These are phyloP conservation scores for Choristoneura fumiferana DNA, from an alignment of 1,140 invertebrate species.

Conservation along the genomic window DNA sequence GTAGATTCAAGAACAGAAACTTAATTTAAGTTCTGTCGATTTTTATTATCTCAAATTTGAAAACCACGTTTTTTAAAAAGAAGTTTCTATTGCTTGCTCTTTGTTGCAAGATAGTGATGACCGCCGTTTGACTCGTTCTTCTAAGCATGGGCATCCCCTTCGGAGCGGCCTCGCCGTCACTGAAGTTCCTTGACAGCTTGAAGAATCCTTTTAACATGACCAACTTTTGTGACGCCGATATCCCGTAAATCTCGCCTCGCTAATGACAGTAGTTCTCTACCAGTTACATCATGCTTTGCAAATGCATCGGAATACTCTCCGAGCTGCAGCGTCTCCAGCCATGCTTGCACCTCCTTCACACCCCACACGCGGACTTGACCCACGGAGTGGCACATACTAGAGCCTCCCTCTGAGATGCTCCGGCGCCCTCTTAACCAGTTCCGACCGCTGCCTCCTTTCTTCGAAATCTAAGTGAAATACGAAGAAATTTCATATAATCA, in stretches of 20 bases:
- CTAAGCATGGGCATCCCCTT: constrained; percentile 58
- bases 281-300: constrained; percentile 93
- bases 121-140: constrained; percentile 5
- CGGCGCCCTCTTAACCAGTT: constrained; percentile 77
- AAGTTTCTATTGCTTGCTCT: no score
- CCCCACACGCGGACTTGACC: constrained; percentile 80
- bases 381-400: constrained; percentile 30
- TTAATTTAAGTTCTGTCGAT: no score
- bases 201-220: constrained; percentile 95
- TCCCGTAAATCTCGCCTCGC: constrained; percentile 93
- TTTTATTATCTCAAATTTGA: no score
- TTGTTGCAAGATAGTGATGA: neutral
- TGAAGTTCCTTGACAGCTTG: constrained; percentile 93
- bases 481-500: no score
- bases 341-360: constrained; percentile 86
- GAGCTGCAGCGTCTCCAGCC: constrained; percentile 93
- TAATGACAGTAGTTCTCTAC: constrained; percentile 91
- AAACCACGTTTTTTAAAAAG: no score
- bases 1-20: no score
- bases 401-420: constrained; percentile 70
- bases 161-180: constrained; percentile 72
- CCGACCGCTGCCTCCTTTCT: constrained; percentile 62
- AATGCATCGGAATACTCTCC: constrained; percentile 93
- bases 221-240: constrained; percentile 94
- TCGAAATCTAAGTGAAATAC: constrained; percentile 46